Conservation (phyloP, 1,140 invertebrate species). For the Lasioglossum albipes region DNA sequence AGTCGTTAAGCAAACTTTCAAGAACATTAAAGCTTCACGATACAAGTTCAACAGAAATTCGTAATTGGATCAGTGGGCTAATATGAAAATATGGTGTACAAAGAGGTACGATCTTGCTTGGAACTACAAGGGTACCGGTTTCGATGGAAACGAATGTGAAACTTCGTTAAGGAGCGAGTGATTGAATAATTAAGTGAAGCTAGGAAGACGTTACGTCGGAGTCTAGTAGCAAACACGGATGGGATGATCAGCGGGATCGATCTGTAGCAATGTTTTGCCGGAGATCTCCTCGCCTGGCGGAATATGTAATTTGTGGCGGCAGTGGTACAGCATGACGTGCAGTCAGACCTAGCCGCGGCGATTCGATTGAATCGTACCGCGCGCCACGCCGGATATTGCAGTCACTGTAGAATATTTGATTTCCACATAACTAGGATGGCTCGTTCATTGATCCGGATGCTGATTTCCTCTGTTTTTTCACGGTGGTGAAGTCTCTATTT, state of each 20-base stretch:
- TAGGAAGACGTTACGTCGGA: conserved; percentile 18
- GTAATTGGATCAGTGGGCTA: not conserved
- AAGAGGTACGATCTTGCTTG: not conserved
- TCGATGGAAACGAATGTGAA: conserved; percentile 1
- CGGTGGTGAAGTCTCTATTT: not conserved
- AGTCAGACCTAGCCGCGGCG: conserved; percentile 52
- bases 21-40: not conserved
- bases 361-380: conserved; percentile 38
- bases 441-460: conserved; percentile 49
- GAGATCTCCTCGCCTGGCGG: conserved; percentile 29
- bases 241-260: conserved; percentile 50
- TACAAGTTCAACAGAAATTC: not conserved
- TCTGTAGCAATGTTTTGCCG: conserved; percentile 48
- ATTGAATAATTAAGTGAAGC: conserved; percentile 43
- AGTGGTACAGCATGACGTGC: conserved; percentile 67
- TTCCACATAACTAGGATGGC: conserved; percentile 64
- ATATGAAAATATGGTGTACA: not conserved
- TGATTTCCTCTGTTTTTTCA: conserved; percentile 38
- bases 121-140: not conserved
- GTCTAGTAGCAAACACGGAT: conserved; percentile 10
- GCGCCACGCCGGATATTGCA: conserved; percentile 67
- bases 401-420: conserved; percentile 74
- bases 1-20: not conserved
- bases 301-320: conserved; percentile 54
- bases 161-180: conserved; percentile 18